phyloP scores from a whole-genome alignment of 2,113 vertebrate species.

The Chiloscyllium plagiosum region DNA sequence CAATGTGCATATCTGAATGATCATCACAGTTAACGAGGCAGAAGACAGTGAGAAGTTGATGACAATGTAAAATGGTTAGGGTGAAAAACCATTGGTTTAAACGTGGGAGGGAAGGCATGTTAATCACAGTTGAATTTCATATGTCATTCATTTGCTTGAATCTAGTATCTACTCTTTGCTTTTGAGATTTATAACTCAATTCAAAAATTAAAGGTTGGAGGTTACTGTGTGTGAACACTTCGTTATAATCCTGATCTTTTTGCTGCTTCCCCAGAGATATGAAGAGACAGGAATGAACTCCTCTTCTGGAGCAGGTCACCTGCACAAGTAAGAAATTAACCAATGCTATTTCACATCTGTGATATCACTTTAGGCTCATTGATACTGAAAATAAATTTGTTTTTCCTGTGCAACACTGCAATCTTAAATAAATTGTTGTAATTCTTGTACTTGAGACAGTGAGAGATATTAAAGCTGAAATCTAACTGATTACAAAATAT shows the following conservation, averaged over 20 bases:
- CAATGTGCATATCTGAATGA: background rate
- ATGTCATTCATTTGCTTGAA: background rate
- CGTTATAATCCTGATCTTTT: background rate
- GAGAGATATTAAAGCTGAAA: background rate
- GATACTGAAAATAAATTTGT: background rate
- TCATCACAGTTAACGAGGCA: background rate
- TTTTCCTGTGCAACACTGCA: background rate
- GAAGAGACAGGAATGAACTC: conserved; percentile 74
- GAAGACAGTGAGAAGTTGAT: background rate
- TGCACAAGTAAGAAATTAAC: conserved; percentile 67
- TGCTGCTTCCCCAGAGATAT: conserved; percentile 67
- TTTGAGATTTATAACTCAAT: too few relatives aligned
- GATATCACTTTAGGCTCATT: background rate
- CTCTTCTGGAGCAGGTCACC: conserved; percentile 62
- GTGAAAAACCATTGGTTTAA: background rate
- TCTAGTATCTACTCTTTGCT: background rate
- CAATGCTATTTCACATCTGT: background rate
- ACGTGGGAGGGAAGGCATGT: background rate
- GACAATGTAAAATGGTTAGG: background rate
- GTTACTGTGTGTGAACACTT: background rate
- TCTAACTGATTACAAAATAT: background rate
- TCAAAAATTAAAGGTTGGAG: background rate
- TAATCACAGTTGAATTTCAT: background rate
- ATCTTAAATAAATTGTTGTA: background rate
- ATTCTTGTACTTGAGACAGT: background rate